Evolutionary conservation across 2,113 vertebrate genomes (phyloP).

Genomic region (Chlorodrepanis virens): DNA sequence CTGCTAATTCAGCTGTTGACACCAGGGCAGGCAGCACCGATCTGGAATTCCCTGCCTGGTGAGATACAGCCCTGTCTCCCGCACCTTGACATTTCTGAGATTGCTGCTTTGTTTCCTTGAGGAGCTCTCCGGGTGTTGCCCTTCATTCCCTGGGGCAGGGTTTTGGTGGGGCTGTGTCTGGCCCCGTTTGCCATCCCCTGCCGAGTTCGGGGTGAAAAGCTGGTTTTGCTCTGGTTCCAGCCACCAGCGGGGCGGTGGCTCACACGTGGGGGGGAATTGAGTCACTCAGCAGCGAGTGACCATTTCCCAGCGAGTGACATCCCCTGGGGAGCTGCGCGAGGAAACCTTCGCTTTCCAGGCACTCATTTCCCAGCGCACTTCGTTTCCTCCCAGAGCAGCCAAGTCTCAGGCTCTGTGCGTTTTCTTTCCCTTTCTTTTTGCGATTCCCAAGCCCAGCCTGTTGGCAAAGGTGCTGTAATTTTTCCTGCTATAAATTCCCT

Average conservation of each 20-base stretch:
- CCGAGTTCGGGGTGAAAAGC: not conserved
- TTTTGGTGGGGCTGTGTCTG: not conserved
- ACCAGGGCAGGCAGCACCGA: not conserved
- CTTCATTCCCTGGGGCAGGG: not conserved
- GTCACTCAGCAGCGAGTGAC: not conserved
- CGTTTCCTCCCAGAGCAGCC: not conserved
- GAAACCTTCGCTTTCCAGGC: not conserved
- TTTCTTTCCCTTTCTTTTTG: not conserved
- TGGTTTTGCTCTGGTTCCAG: not conserved
- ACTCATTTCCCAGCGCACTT: not conserved
- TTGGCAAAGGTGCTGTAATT: not conserved
- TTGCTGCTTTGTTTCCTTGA: not conserved
- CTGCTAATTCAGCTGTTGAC: not conserved
- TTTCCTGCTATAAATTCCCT: slow-evolving; percentile 5
- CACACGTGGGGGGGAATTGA: not conserved
- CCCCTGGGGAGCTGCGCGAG: not conserved
- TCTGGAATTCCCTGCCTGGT: not conserved
- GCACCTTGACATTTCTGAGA: not conserved
- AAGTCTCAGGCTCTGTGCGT: not conserved
- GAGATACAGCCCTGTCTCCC: not conserved
- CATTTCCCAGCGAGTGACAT: not conserved
- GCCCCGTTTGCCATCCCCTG: not conserved
- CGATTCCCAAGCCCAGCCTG: not conserved
- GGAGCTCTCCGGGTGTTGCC: not conserved
- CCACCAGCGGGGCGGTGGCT: not conserved